Conservation (phyloP, 2,113 vertebrate species). For the Pterocles burchelli region DNA sequence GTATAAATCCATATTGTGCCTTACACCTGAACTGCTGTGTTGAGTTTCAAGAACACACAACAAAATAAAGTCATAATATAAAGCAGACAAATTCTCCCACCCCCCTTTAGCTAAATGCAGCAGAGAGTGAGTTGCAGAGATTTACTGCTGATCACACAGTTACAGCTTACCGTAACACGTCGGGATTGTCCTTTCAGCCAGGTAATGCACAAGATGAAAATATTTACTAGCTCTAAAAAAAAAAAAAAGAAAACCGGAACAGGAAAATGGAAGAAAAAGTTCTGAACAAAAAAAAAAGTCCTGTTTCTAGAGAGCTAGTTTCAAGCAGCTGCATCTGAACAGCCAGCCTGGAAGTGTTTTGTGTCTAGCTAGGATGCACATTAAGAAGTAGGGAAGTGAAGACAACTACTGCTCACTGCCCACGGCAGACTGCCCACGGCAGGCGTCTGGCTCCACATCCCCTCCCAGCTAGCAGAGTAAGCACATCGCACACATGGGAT, state of each 20-base stretch:
- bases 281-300: neutral
- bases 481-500: neutral
- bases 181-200: neutral
- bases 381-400: neutral
- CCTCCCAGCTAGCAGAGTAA: neutral
- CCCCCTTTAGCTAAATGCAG: neutral
- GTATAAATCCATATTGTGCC: neutral
- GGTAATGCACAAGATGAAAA: fast-evolving
- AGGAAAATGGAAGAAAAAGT: neutral
- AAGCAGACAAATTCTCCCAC: neutral
- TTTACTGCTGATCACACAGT: neutral
- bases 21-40: neutral
- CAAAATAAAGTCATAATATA: neutral
- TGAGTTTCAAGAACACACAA: neutral
- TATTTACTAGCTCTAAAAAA: neutral
- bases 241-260: neutral
- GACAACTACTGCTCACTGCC: neutral
- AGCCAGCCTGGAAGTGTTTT: neutral
- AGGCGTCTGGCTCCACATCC: neutral
- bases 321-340: neutral
- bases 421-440: neutral
- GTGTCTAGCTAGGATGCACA: neutral
- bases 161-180: neutral
- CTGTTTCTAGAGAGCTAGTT: neutral
- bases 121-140: neutral